These are phyloP conservation scores for Conger conger DNA, from an alignment of 2,113 vertebrate species.

Conservation along the genomic window DNA sequence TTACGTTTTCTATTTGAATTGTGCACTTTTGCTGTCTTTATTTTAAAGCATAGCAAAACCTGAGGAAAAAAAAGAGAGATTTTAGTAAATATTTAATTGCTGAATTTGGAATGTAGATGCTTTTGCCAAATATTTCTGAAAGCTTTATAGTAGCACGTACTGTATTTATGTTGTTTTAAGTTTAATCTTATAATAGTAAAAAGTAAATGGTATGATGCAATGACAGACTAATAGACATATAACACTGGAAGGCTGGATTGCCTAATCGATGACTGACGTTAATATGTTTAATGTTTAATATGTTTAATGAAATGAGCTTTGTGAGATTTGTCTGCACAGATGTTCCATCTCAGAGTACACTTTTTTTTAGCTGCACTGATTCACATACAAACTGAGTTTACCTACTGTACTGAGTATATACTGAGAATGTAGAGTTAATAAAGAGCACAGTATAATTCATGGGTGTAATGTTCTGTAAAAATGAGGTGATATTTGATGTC, in stretches of 20 bases:
- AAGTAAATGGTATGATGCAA: not conserved
- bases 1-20: conserved; percentile 34
- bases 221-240: too few species aligned
- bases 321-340: not conserved
- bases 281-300: too few species aligned
- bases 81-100: not conserved
- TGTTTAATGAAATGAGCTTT: too few species aligned
- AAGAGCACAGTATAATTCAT: not conserved
- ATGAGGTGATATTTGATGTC: not conserved
- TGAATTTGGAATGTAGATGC: conserved; percentile 20
- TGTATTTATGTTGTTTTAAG: conserved; percentile 3
- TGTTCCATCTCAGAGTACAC: not conserved
- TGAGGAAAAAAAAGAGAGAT: not conserved
- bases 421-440: not conserved
- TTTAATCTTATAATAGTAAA: not conserved
- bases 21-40: conserved; percentile 25
- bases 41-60: conserved; percentile 2
- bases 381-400: too few species aligned
- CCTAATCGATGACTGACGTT: not conserved
- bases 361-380: not conserved
- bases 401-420: not conserved
- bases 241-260: not conserved
- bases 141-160: conserved; percentile 9
- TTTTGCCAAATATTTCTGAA: conserved; percentile 43
- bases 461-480: not conserved